Evolutionary conservation across 2,113 vertebrate genomes (phyloP).

Genomic region (Tragelaphus imberbis): DNA sequence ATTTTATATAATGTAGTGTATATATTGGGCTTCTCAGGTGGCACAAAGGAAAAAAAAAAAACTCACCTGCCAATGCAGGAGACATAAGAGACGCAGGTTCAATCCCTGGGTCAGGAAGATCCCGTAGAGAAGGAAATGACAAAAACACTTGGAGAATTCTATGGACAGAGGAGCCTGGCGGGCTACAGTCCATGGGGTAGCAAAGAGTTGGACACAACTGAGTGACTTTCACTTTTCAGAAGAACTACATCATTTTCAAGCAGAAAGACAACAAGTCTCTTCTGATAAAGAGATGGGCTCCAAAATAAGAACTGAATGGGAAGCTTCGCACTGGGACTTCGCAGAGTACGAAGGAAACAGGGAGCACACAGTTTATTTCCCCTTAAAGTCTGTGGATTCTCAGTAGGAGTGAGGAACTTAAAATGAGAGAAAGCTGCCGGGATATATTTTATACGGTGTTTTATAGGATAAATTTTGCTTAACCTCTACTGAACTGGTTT

Average conservation of each 20-base stretch:
- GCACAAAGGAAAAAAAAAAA: not conserved
- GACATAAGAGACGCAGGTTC: accelerated
- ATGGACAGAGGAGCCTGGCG: not conserved
- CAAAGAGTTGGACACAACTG: not conserved
- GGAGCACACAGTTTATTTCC: not conserved
- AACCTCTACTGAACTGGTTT: not conserved
- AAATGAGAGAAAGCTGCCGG: not conserved
- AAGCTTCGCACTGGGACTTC: not conserved
- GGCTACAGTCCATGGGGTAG: not conserved
- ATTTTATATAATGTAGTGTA: not conserved
- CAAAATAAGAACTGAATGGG: not conserved
- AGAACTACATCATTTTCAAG: not conserved
- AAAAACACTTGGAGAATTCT: not conserved
- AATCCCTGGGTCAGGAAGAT: not conserved
- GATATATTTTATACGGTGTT: not conserved
- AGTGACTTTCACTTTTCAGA: not conserved
- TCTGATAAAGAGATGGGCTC: not conserved
- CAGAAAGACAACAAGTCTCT: not conserved
- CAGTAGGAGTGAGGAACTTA: not conserved
- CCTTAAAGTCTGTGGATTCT: not conserved
- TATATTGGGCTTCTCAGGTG: not conserved
- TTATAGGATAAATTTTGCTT: not conserved
- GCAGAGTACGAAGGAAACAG: not conserved
- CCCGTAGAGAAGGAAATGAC: not conserved
- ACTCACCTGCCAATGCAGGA: not conserved